These are phyloP conservation scores for Apostichopus parvimensis DNA, from an alignment of 35 echinoderm and acorn worm genomes.

Conservation along the genomic window DNA sequence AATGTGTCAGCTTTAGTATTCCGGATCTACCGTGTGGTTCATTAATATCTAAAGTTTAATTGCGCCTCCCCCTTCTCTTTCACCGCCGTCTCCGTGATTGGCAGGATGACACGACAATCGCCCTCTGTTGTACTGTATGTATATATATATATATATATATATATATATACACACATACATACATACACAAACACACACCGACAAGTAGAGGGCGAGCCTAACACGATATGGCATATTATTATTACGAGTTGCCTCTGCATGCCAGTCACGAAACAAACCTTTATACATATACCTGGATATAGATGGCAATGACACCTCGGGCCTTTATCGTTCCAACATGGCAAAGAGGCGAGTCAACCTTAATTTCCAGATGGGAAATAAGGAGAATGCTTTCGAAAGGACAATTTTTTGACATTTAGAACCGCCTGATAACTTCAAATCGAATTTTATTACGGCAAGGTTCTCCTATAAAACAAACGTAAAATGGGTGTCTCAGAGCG, in stretches of 20 bases:
- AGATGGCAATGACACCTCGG: slow-evolving; percentile 20
- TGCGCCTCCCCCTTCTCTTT: slow-evolving; percentile 29
- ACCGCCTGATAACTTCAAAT: slow-evolving; percentile 54
- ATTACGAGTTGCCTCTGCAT: too few relatives aligned
- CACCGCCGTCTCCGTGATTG: slow-evolving; percentile 42
- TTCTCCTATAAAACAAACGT: slow-evolving; percentile 58
- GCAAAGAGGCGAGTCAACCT: not conserved
- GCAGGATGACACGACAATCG: slow-evolving; percentile 1
- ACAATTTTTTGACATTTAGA: slow-evolving; percentile 58
- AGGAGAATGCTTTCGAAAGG: slow-evolving; percentile 54
- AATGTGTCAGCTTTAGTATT: not conserved
- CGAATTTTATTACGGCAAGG: slow-evolving; percentile 55
- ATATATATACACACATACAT: too few relatives aligned
- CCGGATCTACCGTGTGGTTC: slow-evolving; percentile 16
- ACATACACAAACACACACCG: too few relatives aligned
- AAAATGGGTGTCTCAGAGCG: slow-evolving; percentile 42
- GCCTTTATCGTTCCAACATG: slow-evolving; percentile 57
- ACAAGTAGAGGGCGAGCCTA: too few relatives aligned
- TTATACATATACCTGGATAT: not conserved
- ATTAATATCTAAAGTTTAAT: slow-evolving; percentile 59
- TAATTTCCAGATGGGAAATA: slow-evolving; percentile 53
- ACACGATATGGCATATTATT: too few relatives aligned
- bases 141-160: too few relatives aligned
- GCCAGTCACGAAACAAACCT: not conserved
- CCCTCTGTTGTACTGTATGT: not conserved